Evolutionary conservation across 1,140 invertebrate genomes (phyloP).

Genomic region (Drosophila sproati): DNA sequence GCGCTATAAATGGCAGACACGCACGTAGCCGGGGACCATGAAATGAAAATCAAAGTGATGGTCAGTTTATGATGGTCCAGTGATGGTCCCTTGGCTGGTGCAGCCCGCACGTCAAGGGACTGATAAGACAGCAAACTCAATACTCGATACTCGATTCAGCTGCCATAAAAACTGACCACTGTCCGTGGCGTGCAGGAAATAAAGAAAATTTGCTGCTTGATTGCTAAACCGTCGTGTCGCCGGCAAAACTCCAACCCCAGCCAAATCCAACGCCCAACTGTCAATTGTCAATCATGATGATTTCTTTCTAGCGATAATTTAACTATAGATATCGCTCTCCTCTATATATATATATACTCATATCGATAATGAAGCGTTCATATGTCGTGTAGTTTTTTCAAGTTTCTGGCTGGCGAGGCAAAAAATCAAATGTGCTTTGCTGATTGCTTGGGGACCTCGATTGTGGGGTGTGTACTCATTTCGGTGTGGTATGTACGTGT

Average conservation of each 20-base stretch:
- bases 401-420: constrained; percentile 44
- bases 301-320: constrained; percentile 75
- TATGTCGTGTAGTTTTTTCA: constrained; percentile 34
- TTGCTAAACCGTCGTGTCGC: constrained; percentile 13
- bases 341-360: constrained; percentile 8
- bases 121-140: constrained; percentile 51
- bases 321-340: constrained; percentile 39
- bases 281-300: constrained; percentile 63
- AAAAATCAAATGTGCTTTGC: constrained; percentile 78
- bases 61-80: constrained; percentile 76
- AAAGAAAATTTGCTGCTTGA: constrained; percentile 63
- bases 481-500: neutral
- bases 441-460: constrained; percentile 74
- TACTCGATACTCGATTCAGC: constrained; percentile 21
- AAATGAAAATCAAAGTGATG: constrained; percentile 74
- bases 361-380: constrained; percentile 75
- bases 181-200: constrained; percentile 51
- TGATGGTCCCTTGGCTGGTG: constrained; percentile 16
- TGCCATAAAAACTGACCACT: constrained; percentile 75
- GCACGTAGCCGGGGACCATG: constrained; percentile 27
- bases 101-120: constrained; percentile 45
- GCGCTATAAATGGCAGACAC: constrained; percentile 46
- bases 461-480: neutral
- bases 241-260: constrained; percentile 7
- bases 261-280: constrained; percentile 33